phyloP scores from a whole-genome alignment of 2,113 vertebrate species.

The Clupea harengus region DNA sequence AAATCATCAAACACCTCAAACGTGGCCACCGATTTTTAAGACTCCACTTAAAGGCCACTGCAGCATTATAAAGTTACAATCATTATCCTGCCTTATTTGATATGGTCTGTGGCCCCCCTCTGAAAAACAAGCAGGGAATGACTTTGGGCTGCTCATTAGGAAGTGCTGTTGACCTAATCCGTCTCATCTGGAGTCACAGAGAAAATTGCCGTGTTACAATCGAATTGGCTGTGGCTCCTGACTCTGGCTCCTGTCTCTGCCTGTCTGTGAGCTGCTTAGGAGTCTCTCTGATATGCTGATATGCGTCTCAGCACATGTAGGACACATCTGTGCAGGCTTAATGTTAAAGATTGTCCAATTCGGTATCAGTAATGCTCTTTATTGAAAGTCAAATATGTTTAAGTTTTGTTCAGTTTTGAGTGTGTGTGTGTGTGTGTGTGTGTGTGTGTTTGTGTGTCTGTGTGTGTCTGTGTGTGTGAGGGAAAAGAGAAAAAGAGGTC shows the following conservation, averaged over 20 bases:
- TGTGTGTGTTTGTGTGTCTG: background rate
- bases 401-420: background rate
- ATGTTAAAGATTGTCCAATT: background rate
- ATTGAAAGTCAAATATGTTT: background rate
- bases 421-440: background rate
- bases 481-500: no score
- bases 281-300: background rate
- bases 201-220: background rate
- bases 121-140: background rate
- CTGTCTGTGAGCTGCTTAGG: background rate
- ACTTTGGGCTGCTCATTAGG: constrained; percentile 8
- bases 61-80: background rate
- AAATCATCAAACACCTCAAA: background rate
- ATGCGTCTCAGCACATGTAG: background rate
- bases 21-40: background rate
- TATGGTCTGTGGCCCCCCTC: background rate
- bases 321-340: background rate
- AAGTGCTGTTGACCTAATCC: background rate
- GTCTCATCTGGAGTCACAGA: background rate
- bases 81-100: background rate
- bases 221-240: background rate
- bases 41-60: background rate
- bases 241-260: background rate
- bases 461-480: background rate
- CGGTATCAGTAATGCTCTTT: background rate